phyloP scores from a whole-genome alignment of 37 sponge, comb jelly and placozoan genomes.

The Mnemiopsis leidyi region DNA sequence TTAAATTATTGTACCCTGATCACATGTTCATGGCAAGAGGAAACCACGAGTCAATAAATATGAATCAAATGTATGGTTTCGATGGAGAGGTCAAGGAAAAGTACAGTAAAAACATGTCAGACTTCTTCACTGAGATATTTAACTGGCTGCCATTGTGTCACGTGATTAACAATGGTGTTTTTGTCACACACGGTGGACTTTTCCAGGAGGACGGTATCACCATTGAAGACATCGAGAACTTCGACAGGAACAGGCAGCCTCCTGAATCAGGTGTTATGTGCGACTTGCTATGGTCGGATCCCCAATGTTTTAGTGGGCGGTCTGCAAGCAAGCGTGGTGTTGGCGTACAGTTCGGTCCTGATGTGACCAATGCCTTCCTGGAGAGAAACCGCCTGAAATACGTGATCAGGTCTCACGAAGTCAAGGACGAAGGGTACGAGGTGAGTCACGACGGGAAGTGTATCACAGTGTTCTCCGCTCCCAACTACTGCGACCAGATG shows the following conservation, averaged over 20 bases:
- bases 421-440: conserved; percentile 95
- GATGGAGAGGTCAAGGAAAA: conserved; percentile 93
- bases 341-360: conserved; percentile 96
- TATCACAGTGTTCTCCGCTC: conserved; percentile 99
- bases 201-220: conserved; percentile 83
- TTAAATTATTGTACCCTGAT: conserved; percentile 88
- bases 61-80: conserved; percentile 99
- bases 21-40: conserved; percentile 93
- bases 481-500: conserved; percentile 99
- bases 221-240: conserved; percentile 80
- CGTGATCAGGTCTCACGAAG: conserved; percentile 93
- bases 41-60: conserved; percentile 90
- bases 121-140: conserved; percentile 94
- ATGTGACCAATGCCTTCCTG: conserved; percentile 83
- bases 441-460: conserved; percentile 91
- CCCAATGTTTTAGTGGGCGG: conserved; percentile 79
- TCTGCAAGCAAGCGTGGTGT: conserved; percentile 93
- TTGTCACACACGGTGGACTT: conserved; percentile 97
- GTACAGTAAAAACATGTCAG: conserved; percentile 81
- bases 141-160: conserved; percentile 94
- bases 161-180: conserved; percentile 75
- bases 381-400: conserved; percentile 77
- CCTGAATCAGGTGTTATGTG: conserved; percentile 88
- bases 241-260: conserved; percentile 76
- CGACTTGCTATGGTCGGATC: conserved; percentile 98